Conservation (phyloP, 2,113 vertebrate species). For the Ciconia stormi region DNA sequence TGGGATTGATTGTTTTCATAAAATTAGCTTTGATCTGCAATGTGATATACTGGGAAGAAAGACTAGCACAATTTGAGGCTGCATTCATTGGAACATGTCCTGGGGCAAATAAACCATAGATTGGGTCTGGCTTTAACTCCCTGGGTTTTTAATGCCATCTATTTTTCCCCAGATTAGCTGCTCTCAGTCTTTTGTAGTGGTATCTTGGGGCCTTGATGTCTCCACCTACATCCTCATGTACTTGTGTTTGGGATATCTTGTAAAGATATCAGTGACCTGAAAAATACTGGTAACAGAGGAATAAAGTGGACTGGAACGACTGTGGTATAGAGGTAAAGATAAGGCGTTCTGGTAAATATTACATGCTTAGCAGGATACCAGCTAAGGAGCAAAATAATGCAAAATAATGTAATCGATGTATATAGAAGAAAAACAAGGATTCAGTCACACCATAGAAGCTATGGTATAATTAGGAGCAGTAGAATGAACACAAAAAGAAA, state of each 20-base stretch:
- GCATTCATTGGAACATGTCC: not conserved
- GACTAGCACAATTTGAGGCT: not conserved
- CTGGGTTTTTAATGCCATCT: not conserved
- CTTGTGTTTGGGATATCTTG: not conserved
- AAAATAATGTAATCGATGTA: not conserved
- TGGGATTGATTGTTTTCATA: not conserved
- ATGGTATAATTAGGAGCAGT: constrained; percentile 2
- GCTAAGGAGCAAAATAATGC: not conserved
- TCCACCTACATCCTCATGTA: not conserved
- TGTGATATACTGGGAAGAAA: not conserved
- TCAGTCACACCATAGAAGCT: not conserved
- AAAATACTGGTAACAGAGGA: not conserved
- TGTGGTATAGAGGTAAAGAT: not conserved
- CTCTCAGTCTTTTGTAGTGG: not conserved
- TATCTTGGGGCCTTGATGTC: not conserved
- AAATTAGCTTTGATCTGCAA: constrained; percentile 21
- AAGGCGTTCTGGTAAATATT: not conserved
- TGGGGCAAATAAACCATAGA: not conserved
- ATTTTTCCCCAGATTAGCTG: not conserved
- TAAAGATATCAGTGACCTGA: not conserved
- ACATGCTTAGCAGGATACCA: not conserved
- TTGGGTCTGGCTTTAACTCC: not conserved
- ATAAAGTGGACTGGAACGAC: not conserved
- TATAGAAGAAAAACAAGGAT: not conserved
- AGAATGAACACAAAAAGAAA: constrained; percentile 37